Evolutionary conservation across 2,888 invertebrate species (phyloP), one percentile per base, ranked within the genome.

Genomic region (Diogma glabrata): DNA sequence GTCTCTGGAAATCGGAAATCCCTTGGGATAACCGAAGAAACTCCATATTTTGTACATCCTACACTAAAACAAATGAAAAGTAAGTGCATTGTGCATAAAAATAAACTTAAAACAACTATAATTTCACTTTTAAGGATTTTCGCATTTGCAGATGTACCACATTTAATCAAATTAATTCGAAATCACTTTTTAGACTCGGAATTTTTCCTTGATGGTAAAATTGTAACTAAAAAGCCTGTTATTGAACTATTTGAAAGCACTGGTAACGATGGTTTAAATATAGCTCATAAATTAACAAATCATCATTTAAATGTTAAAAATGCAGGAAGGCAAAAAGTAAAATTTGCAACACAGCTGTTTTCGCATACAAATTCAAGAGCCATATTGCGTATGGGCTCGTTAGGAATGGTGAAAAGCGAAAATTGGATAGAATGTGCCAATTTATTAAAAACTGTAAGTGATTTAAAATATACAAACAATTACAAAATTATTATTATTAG

Each of bases 291-390:
- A 38, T 38, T 38, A 38, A 38, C 14, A 38, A 5, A 14, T 5
- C 16, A 14, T 5, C 38, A 38, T 19, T 40, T 51, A 9, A 50
- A 50, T 24, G 52, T 51, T 6, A 36, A 12, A 22, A 46, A 45
- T 14, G 52, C 52, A 30, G 40, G 28, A 12, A 38, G 51, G 4
- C 52, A 52, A 22, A 53, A 51, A 23, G 53, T 54, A 2, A 54
- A 54, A 26, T 53, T 50, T 40, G 55, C 58, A 5, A 54, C 58
- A 6, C 58, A 60, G 55, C 24, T 59, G 24, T 59, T 60, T 57
- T 57, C 59, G 5, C 55, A 59, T 36, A 58, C 58, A 8, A 51
- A 56, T 38, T 55, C 58, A 8, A 47, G 17, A 6, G 58, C 56
- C 9, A 53, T 60, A 30, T 51, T 19, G 6, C 24, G 58, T 51